Evolutionary conservation across 1,140 invertebrate species (phyloP), one percentile per base, ranked within the genome.

Genomic region (Spodoptera frugiperda): DNA sequence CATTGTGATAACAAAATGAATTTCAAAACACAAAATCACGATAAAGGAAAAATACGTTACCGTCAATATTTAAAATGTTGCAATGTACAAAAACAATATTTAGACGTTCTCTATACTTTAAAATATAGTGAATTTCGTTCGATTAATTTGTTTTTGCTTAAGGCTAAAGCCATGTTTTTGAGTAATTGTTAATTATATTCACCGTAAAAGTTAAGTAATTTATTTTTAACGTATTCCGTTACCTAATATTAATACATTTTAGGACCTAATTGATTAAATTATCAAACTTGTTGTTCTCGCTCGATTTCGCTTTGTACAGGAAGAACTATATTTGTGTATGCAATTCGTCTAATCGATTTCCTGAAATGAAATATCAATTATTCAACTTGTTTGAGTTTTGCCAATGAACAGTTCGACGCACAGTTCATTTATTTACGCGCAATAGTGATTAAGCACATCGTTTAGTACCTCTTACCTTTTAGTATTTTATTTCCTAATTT

Each of bases 391-490:
- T 11, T 48, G 19, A 1, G 10, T 65, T 19, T 48, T 46, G 17
- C 15, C 21, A 21, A 21, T 48, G 39, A 46, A 1, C 14, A 46
- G 15, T 55, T 44, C 15, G 11, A 55, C 68, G 39, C 15, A 72
- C 53, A 72, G 15, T 53, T 68, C 3, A 72, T 57, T 57, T 72
- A 17, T 44, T 72, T 72, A 12, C 30, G 68, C 51, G 53, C 39
- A 57, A 19, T 72, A 57, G 65, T 17, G 25, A 57, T 17, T 74
- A 75, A 74, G 53, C 59, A 78, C 81, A 85, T 85, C 39, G 17
- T 83, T 78, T 76, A 82, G 79, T 87, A 89, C 87, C 89, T 90
- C 84, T 77, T 76, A 61, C 55, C 82, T 81, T 82, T 72, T 85
- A 82, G 79, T 83, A 78, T 86, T 84, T 78, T 73, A 87, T 81